Conservation (phyloP, 2,113 vertebrate species). For the Rousettus leschenaultii region DNA sequence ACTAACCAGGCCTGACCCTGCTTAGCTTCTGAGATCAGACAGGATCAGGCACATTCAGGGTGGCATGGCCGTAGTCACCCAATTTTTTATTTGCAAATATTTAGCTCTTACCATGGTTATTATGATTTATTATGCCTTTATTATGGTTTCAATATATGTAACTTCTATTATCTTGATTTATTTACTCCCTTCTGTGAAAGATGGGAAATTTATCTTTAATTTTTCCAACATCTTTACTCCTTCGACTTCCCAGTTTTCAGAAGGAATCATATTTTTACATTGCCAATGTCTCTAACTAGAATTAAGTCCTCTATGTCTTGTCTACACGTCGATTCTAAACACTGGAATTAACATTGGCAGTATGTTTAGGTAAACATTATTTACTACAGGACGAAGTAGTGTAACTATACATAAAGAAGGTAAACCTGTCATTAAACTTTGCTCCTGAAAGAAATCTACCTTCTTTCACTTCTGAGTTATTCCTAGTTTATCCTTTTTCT, state of each 20-base stretch:
- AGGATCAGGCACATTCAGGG: too few relatives aligned
- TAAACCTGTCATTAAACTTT: neutral
- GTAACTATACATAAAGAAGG: neutral
- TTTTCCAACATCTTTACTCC: neutral
- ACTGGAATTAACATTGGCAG: neutral
- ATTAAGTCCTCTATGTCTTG: neutral
- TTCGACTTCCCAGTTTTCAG: neutral
- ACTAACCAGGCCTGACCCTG: too few relatives aligned
- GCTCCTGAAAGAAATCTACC: neutral
- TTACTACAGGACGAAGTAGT: neutral
- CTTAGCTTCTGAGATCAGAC: too few relatives aligned
- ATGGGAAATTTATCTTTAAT: neutral
- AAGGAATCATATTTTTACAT: neutral
- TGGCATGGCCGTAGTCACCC: too few relatives aligned
- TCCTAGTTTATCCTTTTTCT: neutral
- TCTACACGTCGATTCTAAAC: neutral
- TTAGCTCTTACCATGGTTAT: neutral
- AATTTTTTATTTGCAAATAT: neutral
- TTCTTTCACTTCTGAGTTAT: neutral
- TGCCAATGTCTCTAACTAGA: neutral
- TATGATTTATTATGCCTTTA: too few relatives aligned
- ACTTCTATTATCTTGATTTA: neutral
- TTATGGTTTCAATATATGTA: neutral
- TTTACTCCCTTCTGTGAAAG: neutral
- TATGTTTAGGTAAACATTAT: neutral